Percentiles rank a stretch among this genome's conserved stretches.
These are phyloP conservation scores for Scolopax rusticola DNA, from an alignment of 2,797 vertebrate species.

Conservation along the genomic window DNA sequence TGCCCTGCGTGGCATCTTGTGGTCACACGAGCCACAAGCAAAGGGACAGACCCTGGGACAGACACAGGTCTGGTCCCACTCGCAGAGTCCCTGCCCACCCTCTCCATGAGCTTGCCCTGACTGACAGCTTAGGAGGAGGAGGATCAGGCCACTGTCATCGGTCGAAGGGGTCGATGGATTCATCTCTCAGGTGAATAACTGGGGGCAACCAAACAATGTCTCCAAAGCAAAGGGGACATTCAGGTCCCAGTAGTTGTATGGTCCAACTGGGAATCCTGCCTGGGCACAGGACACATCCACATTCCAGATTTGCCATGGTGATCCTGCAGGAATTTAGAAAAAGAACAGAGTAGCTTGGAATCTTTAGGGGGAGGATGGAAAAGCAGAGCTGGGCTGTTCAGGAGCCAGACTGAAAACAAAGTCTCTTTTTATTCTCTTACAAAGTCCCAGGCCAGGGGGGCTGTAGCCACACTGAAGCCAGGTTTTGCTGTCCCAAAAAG, in stretches of 20 bases:
- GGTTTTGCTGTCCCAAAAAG: neutral
- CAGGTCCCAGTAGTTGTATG: neutral
- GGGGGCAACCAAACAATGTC: neutral
- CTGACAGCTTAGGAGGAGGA: neutral
- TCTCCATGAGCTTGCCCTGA: rapidly evolving
- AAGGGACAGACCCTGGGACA: neutral
- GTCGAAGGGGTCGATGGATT: neutral
- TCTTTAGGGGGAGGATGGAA: neutral
- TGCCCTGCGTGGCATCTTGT: neutral
- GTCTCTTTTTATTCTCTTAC: neutral
- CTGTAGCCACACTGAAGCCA: neutral
- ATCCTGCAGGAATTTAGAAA: neutral
- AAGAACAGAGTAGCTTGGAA: neutral
- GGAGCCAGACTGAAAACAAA: neutral
- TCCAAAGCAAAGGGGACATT: rapidly evolving
- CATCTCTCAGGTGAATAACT: neutral
- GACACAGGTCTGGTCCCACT: rapidly evolving
- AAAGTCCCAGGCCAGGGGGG: too few species aligned
- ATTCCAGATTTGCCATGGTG: rapidly evolving
- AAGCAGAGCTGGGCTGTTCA: neutral
- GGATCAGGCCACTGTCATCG: neutral
- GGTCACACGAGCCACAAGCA: neutral
- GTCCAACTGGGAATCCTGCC: neutral
- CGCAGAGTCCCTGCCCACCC: neutral
- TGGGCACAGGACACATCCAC: neutral